These are phyloP conservation scores for Tenthredo distinguenda DNA, from an alignment of 2,888 invertebrate genomes.

Conservation along the genomic window DNA sequence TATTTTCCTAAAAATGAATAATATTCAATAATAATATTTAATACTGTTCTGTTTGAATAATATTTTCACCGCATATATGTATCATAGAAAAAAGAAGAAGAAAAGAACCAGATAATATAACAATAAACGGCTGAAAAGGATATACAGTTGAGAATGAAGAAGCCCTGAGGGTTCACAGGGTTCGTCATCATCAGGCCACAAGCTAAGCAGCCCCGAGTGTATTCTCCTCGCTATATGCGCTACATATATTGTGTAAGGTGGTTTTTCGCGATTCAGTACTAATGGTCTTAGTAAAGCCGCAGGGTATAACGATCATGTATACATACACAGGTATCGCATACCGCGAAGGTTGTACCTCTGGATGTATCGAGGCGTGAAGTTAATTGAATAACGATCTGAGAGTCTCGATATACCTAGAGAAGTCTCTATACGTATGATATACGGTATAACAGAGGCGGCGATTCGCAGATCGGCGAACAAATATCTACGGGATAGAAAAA, in stretches of 20 bases:
- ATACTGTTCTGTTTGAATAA: neutral
- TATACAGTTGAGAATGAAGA: neutral
- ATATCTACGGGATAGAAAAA: neutral
- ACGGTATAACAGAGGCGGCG: neutral
- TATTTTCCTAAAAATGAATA: neutral
- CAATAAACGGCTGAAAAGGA: neutral
- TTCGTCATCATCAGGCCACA: constrained; percentile 2
- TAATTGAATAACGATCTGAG: constrained; percentile 22
- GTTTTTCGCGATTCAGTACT: constrained; percentile 12
- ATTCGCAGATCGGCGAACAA: neutral
- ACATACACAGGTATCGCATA: neutral
- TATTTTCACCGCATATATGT: neutral
- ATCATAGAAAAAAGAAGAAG: no score
- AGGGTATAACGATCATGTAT: constrained; percentile 19
- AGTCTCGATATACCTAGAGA: neutral
- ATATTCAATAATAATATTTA: no score
- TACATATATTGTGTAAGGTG: neutral
- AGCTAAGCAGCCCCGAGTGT: neutral
- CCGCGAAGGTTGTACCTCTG: neutral
- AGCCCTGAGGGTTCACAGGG: neutral
- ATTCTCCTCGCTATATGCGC: neutral
- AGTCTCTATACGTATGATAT: neutral
- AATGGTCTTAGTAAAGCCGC: constrained; percentile 15
- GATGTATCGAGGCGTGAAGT: constrained; percentile 29
- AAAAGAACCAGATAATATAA: neutral